Evolutionary conservation across 2,888 invertebrate species (phyloP).

Genomic region (Trachelus tabidus): DNA sequence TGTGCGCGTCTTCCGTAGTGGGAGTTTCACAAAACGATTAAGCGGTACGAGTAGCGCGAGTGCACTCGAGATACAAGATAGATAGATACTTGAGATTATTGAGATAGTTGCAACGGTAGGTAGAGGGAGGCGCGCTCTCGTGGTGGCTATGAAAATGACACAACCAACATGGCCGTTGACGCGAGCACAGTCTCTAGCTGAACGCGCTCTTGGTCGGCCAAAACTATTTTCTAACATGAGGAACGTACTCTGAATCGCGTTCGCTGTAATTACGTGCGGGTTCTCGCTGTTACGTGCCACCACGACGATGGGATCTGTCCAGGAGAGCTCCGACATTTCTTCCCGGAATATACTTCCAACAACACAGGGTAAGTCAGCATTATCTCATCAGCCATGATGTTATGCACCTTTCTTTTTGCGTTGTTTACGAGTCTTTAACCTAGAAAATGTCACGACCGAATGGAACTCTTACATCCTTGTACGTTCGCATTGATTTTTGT

Average conservation of each 20-base stretch:
- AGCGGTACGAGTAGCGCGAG: background rate
- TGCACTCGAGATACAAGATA: background rate
- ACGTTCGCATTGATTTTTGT: background rate
- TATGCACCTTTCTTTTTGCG: background rate
- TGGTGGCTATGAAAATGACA: background rate
- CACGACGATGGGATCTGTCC: constrained; percentile 6
- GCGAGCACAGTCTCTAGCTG: background rate
- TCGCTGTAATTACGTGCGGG: background rate
- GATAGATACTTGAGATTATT: background rate
- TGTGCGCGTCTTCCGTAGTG: background rate
- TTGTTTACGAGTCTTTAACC: constrained; percentile 35
- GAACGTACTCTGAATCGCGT: background rate
- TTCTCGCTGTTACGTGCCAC: background rate
- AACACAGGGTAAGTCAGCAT: constrained; percentile 12
- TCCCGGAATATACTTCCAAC: constrained; percentile 9
- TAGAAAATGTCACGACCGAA: constrained; percentile 15
- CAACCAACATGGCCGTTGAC: constrained; percentile 2
- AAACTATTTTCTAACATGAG: background rate
- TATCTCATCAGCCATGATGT: background rate
- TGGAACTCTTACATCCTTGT: background rate
- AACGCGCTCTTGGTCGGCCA: background rate
- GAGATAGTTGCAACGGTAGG: background rate
- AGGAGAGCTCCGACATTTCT: constrained; percentile 14
- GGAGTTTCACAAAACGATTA: background rate
- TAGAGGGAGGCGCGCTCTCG: constrained; percentile 1